Percentiles rank a stretch among this genome's conserved stretches.
phyloP scores from a whole-genome alignment of 92 coral and sea anemone genomes.

The Diadumene lineata region DNA sequence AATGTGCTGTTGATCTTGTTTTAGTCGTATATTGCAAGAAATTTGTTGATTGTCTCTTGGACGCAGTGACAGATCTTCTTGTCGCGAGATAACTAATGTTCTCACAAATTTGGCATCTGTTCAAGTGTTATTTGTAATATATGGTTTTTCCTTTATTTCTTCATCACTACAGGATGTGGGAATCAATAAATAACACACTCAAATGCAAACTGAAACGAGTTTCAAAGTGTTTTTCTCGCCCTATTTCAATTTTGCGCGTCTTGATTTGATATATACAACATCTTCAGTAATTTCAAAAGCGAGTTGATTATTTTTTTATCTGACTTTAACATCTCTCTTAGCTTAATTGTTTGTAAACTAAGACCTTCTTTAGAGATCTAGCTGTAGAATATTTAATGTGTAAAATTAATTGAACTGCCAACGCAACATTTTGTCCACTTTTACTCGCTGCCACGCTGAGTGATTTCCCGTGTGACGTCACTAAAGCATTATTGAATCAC shows the following conservation, averaged over 20 bases:
- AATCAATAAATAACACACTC: slow-evolving; percentile 31
- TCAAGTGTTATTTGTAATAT: slow-evolving; percentile 29
- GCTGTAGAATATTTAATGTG: slow-evolving; percentile 19
- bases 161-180: slow-evolving; percentile 28
- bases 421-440: slow-evolving; percentile 9
- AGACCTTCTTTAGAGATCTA: slow-evolving; percentile 3
- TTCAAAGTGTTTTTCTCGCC: slow-evolving; percentile 30
- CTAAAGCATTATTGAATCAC: slow-evolving; percentile 57
- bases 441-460: slow-evolving; percentile 62
- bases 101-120: slow-evolving; percentile 18
- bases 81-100: slow-evolving; percentile 9
- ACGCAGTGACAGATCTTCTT: not conserved
- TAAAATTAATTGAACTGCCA: slow-evolving; percentile 25
- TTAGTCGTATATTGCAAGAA: not conserved
- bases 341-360: slow-evolving; percentile 7
- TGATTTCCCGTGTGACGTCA: slow-evolving; percentile 77
- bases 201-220: slow-evolving; percentile 23
- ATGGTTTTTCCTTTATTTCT: not conserved
- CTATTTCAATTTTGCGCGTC: slow-evolving; percentile 6
- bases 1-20: slow-evolving; percentile 9
- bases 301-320: slow-evolving; percentile 10
- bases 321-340: not conserved
- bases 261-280: not conserved
- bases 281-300: not conserved
- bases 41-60: not conserved